Base-by-base conservation (phyloP, 2,888 invertebrate species). In the Xanthia togata region DNA sequence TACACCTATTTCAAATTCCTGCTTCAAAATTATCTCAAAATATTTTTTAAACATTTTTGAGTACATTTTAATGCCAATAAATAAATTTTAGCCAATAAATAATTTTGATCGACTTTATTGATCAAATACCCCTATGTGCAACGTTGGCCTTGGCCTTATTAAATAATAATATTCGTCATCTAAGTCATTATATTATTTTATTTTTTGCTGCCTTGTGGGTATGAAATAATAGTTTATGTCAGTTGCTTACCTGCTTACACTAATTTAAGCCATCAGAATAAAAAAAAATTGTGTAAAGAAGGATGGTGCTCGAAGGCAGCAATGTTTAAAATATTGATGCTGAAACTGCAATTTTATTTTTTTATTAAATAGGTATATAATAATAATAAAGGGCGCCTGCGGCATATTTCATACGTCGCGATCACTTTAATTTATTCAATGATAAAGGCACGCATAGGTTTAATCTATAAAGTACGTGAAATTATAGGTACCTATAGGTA, bases 131-230 rank as follows among this genome's bases (percentile, higher is more conserved):
- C n/a, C n/a, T n/a, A n/a, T n/a, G n/a, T n/a, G n/a, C n/a, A n/a
- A n/a, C 4, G 1, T 35, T 17, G 9, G 5, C 4, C 2, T 26
- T 17, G 6, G 4, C 31, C 26, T 12, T 26, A 70, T 60, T 55
- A 53, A 64, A 26, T 60, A 69, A 38, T 53, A 57, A 59, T 50
- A 69, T 76, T 79, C 53, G 17, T 44, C 26, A 60, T 65, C 65
- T 64, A 64, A 82, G 69, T 82, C 64, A 76, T 79, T 76, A 65
- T 70, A 70, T 60, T 35, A 11, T 59, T 81, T 65, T 31, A 9
- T 26, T 26, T 50, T 20, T 59, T 60, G 26, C 59, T 69, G 47
- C 31, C 9, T 74, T 73, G n/a, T n/a, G 50, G 38, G 31, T 57
- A 53, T 31, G 17, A 38, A 59, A 50, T 31, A 26, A 53, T 69